These are phyloP conservation scores for Lineus longissimus DNA, from an alignment of 1,140 invertebrate species.

Conservation along the genomic window DNA sequence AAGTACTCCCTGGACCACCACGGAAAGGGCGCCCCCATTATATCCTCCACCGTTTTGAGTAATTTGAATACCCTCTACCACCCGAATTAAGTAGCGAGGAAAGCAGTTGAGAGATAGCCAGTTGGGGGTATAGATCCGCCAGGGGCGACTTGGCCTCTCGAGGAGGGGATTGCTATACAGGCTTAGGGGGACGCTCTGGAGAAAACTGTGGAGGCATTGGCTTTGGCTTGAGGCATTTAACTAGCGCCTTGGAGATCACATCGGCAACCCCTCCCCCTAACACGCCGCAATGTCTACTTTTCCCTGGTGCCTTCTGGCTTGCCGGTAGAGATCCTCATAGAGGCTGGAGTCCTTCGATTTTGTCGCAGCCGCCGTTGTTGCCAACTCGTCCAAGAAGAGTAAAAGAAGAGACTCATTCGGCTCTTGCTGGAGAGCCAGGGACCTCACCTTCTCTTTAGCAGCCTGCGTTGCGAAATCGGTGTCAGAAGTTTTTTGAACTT, in stretches of 20 bases:
- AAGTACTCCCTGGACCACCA: too few relatives aligned
- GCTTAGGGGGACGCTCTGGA: background rate
- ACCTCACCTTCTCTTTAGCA: conserved; percentile 19
- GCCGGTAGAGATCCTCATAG: conserved; percentile 17
- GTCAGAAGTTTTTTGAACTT: background rate
- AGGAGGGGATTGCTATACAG: background rate
- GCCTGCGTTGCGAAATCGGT: background rate
- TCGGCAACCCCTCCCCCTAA: conserved; percentile 13
- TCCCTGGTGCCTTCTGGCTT: conserved; percentile 11
- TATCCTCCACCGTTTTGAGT: too few relatives aligned
- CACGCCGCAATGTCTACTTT: conserved; percentile 15
- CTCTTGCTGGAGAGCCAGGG: conserved; percentile 12
- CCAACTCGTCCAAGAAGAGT: conserved; percentile 13
- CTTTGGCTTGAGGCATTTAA: conserved; percentile 10
- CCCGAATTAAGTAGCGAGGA: too few relatives aligned
- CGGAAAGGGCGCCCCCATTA: too few relatives aligned
- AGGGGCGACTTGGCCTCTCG: background rate
- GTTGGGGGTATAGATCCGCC: background rate
- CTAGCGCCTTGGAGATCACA: conserved; percentile 9
- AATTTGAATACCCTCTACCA: too few relatives aligned
- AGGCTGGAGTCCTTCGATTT: conserved; percentile 10
- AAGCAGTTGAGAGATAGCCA: too few relatives aligned
- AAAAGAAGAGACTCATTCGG: conserved; percentile 13
- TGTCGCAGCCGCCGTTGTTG: background rate
- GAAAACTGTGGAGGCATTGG: too few relatives aligned